Evolutionary conservation across 2,888 invertebrate genomes (phyloP), one percentile per base, ranked within the genome.

Genomic region (Camptogramma bilineatum): DNA sequence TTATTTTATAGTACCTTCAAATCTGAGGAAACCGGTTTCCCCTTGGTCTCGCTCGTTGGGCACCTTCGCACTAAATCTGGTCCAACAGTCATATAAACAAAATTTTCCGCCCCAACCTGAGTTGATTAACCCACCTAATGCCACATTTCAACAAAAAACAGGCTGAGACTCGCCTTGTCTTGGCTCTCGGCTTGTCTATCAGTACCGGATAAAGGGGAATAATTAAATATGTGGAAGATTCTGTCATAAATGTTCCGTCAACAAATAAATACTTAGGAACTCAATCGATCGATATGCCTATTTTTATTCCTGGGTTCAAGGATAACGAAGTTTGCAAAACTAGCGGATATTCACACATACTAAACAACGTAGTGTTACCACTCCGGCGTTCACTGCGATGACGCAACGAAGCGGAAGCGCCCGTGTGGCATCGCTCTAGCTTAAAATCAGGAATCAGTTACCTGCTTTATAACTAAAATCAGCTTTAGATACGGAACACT

Each of bases 31-130:
- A 52, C 62, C 44, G 21, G 52, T 46, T 64, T 28, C 61, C 74
- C 72, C 68, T 64, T 69, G 69, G 74, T 70, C 72, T 64, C 79
- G 77, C 73, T 79, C 74, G 80, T 78, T 80, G 78, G 73, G 71
- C 74, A 73, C 72, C 69, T 68, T 74, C 73, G 59, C 72, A 76
- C 74, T 83, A 83, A 82, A 83, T 83, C 77, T 76, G 73, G 61
- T 64, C 66, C 72, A 72, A 74, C 78, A 78, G 70, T 76, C 77
- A 76, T 82, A 83, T 83, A 82, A 84, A 83, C 81, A 80, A 82
- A 80, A 80, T 75, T 70, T 73, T 75, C 74, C 79, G 76, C 73
- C 76, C 69, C 71, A 72, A 34, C 62, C 66, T 73, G 51, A 56
- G 63, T 77, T 80, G 82, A 84, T 84, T 83, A 82, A 84, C 79